Evolutionary conservation across 2,797 vertebrate species (phyloP).

Genomic region (Thalassophryne amazonica): DNA sequence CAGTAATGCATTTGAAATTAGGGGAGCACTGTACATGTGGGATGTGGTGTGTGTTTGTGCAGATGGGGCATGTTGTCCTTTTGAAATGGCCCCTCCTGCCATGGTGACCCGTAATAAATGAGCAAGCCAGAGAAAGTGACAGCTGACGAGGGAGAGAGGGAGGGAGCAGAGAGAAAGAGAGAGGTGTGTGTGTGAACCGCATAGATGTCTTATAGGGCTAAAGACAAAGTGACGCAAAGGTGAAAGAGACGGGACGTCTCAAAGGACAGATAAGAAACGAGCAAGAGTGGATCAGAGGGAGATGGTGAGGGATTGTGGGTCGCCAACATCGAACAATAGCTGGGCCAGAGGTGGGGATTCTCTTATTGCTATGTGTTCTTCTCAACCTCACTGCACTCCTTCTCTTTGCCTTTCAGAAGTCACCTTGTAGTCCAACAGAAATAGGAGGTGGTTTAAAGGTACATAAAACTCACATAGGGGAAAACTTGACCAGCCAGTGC

Average conservation of each 20-base stretch:
- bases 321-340: conserved; percentile 27
- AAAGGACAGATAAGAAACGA: conserved; percentile 56
- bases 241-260: conserved; percentile 60
- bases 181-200: not conserved
- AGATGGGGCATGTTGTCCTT: conserved; percentile 55
- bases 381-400: conserved; percentile 28
- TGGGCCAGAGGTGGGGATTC: conserved; percentile 44
- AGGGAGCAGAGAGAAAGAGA: conserved; percentile 46
- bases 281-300: conserved; percentile 41
- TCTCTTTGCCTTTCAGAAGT: conserved; percentile 28
- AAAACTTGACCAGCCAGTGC: conserved; percentile 23
- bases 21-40: not conserved
- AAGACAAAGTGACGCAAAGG: conserved; percentile 51
- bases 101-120: conserved; percentile 71
- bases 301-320: conserved; percentile 44
- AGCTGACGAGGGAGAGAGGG: conserved; percentile 63
- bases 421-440: conserved; percentile 64
- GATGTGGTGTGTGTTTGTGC: conserved; percentile 4
- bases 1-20: no score
- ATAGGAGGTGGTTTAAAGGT: conserved; percentile 60
- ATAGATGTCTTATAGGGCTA: not conserved
- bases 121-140: conserved; percentile 67
- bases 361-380: conserved; percentile 36
- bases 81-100: conserved; percentile 41
- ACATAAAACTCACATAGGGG: conserved; percentile 56